Conservation (phyloP, 2,113 vertebrate species). For the Pseudois nayaur region DNA sequence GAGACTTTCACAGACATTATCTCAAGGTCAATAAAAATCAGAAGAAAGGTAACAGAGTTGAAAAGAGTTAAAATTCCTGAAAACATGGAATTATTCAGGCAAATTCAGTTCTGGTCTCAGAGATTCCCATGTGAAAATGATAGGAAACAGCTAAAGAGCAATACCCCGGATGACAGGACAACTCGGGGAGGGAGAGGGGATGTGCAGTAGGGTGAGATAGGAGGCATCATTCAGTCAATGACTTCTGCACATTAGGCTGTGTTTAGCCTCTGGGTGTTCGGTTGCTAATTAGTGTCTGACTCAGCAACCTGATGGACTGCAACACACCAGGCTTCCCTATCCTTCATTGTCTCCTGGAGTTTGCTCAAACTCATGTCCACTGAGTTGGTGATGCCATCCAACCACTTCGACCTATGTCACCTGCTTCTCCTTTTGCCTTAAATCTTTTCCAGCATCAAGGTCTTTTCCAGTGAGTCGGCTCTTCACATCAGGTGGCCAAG, state of each 20-base stretch:
- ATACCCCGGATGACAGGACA: neutral
- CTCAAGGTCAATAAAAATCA: neutral
- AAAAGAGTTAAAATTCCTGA: neutral
- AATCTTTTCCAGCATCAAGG: neutral
- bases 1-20: neutral
- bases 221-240: neutral
- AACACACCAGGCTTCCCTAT: neutral
- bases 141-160: neutral
- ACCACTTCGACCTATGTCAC: neutral
- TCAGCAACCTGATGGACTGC: neutral
- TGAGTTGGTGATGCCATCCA: neutral
- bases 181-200: neutral
- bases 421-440: neutral
- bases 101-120: neutral
- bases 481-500: neutral
- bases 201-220: neutral
- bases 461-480: neutral
- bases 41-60: neutral
- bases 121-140: neutral
- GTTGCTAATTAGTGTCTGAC: neutral
- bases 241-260: neutral
- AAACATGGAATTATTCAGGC: neutral
- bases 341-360: neutral
- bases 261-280: neutral
- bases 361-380: neutral